Evolutionary conservation across 1,140 invertebrate genomes (phyloP).

Genomic region (Harpegnathos saltator): DNA sequence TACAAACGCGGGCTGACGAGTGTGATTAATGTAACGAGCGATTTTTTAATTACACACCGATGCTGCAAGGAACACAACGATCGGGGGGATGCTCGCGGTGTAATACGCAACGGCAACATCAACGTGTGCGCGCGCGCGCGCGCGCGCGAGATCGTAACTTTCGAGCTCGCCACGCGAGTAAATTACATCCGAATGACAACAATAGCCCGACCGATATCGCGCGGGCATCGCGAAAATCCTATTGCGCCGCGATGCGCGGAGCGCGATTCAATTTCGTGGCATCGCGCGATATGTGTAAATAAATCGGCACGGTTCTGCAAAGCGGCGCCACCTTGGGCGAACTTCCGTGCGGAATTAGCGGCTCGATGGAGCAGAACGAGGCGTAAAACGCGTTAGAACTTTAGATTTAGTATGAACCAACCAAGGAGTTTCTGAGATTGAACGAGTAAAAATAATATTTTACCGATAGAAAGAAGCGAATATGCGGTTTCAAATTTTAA

Average conservation of each 20-base stretch:
- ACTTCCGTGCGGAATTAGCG: background rate
- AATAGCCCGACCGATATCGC: constrained; percentile 38
- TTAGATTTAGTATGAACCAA: too few relatives aligned
- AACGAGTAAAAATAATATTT: too few relatives aligned
- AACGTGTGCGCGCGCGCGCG: too few relatives aligned
- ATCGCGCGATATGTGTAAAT: constrained; percentile 49
- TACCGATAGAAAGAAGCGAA: too few relatives aligned
- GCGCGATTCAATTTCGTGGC: constrained; percentile 54
- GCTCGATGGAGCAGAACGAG: background rate
- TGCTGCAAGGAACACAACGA: constrained; percentile 31
- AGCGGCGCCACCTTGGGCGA: constrained; percentile 21
- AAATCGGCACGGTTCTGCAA: constrained; percentile 30
- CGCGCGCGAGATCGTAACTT: constrained; percentile 41
- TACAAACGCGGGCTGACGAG: background rate
- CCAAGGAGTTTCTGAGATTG: too few relatives aligned
- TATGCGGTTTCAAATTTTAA: too few relatives aligned
- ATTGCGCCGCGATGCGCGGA: constrained; percentile 22
- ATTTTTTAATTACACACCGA: constrained; percentile 15
- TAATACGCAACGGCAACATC: constrained; percentile 40
- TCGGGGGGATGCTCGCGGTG: constrained; percentile 10
- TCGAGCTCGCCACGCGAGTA: constrained; percentile 52
- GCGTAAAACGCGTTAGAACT: background rate
- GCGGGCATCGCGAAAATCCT: constrained; percentile 21
- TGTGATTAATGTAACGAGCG: constrained; percentile 23
- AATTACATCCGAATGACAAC: constrained; percentile 60